These are phyloP conservation scores for Vollenhovia emeryi DNA, from an alignment of 1,140 invertebrate genomes.

Conservation along the genomic window DNA sequence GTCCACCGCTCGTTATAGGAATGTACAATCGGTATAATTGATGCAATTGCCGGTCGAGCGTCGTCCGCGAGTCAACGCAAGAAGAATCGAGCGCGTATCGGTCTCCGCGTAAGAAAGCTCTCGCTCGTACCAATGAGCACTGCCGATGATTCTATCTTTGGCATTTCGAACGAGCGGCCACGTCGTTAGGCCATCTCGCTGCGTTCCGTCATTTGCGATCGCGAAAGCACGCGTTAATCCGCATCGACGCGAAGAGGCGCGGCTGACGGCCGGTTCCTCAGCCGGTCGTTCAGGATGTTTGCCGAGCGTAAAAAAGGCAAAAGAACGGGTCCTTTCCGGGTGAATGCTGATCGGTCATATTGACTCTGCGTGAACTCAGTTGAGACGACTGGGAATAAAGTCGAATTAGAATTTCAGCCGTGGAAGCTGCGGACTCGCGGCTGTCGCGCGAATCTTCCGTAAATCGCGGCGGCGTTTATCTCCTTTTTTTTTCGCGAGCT, in stretches of 20 bases:
- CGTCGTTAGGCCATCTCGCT: constrained; percentile 32
- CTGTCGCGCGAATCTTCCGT: not conserved
- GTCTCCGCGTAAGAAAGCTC: not conserved
- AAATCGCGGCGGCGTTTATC: not conserved
- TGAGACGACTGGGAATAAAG: constrained; percentile 1
- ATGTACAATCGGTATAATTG: not conserved
- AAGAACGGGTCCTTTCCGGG: constrained; percentile 31
- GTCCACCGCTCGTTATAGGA: not conserved
- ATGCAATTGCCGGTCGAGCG: not conserved
- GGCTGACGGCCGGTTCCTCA: constrained; percentile 3
- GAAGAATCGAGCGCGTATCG: not conserved
- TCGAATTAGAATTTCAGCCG: not conserved
- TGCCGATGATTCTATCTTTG: constrained; percentile 35
- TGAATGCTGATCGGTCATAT: constrained; percentile 22
- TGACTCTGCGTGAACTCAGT: not conserved
- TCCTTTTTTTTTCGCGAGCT: not conserved
- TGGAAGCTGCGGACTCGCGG: no score
- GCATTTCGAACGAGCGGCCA: not conserved
- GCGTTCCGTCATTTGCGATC: constrained; percentile 1
- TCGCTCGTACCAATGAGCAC: not conserved
- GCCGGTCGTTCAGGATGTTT: constrained; percentile 37
- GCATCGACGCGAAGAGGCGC: not conserved
- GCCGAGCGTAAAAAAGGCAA: not conserved
- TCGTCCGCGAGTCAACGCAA: not conserved
- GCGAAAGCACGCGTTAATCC: constrained; percentile 10